Base-by-base conservation (phyloP, 2,113 vertebrate species). In the Archilochus colubris region DNA sequence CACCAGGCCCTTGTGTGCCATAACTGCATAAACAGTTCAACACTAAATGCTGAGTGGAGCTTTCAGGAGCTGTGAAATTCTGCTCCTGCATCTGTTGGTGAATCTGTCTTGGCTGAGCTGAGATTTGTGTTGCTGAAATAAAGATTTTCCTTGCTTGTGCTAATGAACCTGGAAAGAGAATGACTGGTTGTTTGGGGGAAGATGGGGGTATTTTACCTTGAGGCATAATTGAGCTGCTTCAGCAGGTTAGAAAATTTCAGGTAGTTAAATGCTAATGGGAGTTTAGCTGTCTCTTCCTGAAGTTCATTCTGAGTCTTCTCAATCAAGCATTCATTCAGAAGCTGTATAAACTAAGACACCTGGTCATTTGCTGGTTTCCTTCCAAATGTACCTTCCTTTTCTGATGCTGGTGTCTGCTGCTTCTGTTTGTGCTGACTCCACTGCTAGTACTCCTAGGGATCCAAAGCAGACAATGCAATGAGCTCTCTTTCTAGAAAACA, bases 161-260 rank as follows among this genome's bases (percentile, higher is more conserved):
- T 86, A 51, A 78, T 33, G 38, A 92, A 74, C n/a, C 24, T 83
- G 61, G 19, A 70, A 81, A 70, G 7, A 46, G 50, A 83, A 51
- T 58, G 40, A 44, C 78, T 85, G 48, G 57, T 93, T 46, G 24
- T 77, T 54, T 93, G 70, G 15, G 58, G 18, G 68, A 86, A 53
- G 10, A 53, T 46, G 38, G 16, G 10, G 7, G 4, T 89, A 27
- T 91, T 95, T 94, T 78, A 59, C 81, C 68, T 81, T 1, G 21
- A 62, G 77, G 54, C 43, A 63, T 79, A 82, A 72, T 59, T 75
- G 57, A 96, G 44, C 33, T 85, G 27, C 81, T 92, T 94, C 72
- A 89, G n/a, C 23, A 63, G 25, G 31, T 64, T 53, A 12, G 79
- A 53, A 82, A 55, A 82, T 68, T 79, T 80, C 77, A 69, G 74